These are phyloP conservation scores for Steatocranus sp. DNA, from an alignment of 2,797 vertebrate species.

Conservation along the genomic window DNA sequence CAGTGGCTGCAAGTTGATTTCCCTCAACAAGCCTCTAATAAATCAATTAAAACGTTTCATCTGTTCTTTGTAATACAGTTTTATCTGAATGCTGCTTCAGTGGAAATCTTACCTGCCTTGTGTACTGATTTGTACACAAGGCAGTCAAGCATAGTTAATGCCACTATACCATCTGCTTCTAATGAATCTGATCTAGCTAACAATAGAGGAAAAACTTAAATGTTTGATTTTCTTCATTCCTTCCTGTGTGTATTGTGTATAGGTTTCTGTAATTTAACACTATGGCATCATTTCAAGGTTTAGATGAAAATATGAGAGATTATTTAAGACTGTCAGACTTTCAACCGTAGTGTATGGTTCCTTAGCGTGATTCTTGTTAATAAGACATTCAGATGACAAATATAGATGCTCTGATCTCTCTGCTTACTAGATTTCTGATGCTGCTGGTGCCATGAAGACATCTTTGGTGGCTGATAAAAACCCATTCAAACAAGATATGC, in stretches of 20 bases:
- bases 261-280: not conserved
- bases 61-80: not conserved
- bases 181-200: not conserved
- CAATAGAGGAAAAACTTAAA: not conserved
- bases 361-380: not conserved
- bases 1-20: not conserved
- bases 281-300: not conserved
- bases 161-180: not conserved
- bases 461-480: constrained; percentile 44
- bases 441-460: constrained; percentile 58
- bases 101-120: not conserved
- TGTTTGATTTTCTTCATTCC: not conserved
- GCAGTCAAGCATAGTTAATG: not conserved
- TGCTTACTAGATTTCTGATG: constrained; percentile 71
- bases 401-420: not conserved
- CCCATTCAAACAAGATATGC: constrained; percentile 73
- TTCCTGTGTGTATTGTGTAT: not conserved
- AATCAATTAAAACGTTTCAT: not conserved
- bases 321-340: not conserved
- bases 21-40: not conserved
- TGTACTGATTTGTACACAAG: not conserved
- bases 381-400: not conserved
- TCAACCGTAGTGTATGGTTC: not conserved
- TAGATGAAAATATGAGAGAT: not conserved
- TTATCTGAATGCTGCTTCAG: not conserved